Percentiles rank a stretch among this genome's conserved stretches.
These are phyloP conservation scores for Melanotaenia pygmaea DNA, from an alignment of 2,797 vertebrate genomes.

Conservation along the genomic window DNA sequence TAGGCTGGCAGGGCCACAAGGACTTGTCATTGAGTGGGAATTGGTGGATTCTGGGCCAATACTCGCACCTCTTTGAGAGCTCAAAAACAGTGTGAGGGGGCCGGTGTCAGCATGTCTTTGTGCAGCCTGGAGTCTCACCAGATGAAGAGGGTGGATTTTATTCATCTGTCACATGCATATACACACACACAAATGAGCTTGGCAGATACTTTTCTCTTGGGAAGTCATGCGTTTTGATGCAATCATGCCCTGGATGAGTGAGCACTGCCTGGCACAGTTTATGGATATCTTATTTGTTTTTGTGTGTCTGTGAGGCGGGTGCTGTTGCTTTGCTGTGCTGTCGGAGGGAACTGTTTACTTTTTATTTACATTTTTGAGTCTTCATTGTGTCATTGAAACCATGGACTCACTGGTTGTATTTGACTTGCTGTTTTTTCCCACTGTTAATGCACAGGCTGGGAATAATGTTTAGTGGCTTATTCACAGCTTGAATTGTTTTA, in stretches of 20 bases:
- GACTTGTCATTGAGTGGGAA: constrained; percentile 57
- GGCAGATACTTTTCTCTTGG: constrained; percentile 33
- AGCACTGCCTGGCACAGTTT: constrained; percentile 56
- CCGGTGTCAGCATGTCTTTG: constrained; percentile 53
- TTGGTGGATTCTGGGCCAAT: constrained; percentile 58
- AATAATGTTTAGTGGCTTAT: constrained; percentile 27
- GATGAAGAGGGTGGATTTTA: constrained; percentile 54
- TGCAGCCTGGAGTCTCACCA: constrained; percentile 55
- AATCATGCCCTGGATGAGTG: constrained; percentile 50
- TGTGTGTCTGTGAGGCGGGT: constrained; percentile 37
- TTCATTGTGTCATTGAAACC: constrained; percentile 35
- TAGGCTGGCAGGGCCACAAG: constrained; percentile 58
- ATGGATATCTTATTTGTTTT: constrained; percentile 48
- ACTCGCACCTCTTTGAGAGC: constrained; percentile 52
- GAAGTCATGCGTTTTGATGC: constrained; percentile 67
- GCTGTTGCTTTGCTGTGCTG: constrained; percentile 42
- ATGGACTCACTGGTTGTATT: constrained; percentile 23
- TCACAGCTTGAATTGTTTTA: constrained; percentile 47
- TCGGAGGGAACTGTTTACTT: constrained; percentile 40
- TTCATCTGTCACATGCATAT: constrained; percentile 38
- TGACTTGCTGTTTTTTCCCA: constrained; percentile 37
- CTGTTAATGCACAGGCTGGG: constrained; percentile 9
- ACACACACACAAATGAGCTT: constrained; percentile 18
- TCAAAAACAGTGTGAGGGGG: constrained; percentile 30
- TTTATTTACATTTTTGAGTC: constrained; percentile 50